Percentiles rank a stretch among this genome's conserved stretches.
phyloP scores from a whole-genome alignment of 1,140 invertebrate species.

The Adelges cooleyi region DNA sequence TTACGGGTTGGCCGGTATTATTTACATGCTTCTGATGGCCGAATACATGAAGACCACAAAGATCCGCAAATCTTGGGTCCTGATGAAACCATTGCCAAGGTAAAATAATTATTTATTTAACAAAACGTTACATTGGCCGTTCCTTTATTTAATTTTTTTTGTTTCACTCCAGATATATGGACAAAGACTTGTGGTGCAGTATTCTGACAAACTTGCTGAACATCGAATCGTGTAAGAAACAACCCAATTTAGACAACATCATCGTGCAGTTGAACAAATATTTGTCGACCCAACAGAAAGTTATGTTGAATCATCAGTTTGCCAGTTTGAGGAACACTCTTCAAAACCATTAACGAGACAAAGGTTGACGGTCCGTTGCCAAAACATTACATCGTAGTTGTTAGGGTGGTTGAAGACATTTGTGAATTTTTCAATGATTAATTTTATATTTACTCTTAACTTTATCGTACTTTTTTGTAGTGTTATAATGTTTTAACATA shows the following conservation, averaged over 20 bases:
- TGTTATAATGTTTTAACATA: too few relatives aligned
- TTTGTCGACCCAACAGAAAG: not conserved
- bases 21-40: slow-evolving; percentile 73
- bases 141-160: not conserved
- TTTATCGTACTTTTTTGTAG: too few relatives aligned
- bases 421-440: too few relatives aligned
- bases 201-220: slow-evolving; percentile 55
- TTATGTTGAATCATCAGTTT: slow-evolving; percentile 1
- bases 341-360: not conserved
- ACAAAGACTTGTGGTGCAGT: slow-evolving; percentile 50
- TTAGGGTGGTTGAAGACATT: too few relatives aligned
- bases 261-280: slow-evolving; percentile 7
- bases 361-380: too few relatives aligned
- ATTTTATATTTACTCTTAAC: too few relatives aligned
- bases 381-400: too few relatives aligned
- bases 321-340: not conserved
- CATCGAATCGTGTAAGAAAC: slow-evolving; percentile 52
- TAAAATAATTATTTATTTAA: slow-evolving; percentile 35
- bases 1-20: slow-evolving; percentile 73
- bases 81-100: slow-evolving; percentile 54
- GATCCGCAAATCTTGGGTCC: slow-evolving; percentile 51
- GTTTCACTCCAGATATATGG: slow-evolving; percentile 46
- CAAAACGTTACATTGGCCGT: not conserved
- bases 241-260: slow-evolving; percentile 45
- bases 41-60: slow-evolving; percentile 74